Evolutionary conservation across 1,140 invertebrate species (phyloP), one percentile per base, ranked within the genome.

Genomic region (Drosophila rhopaloa): DNA sequence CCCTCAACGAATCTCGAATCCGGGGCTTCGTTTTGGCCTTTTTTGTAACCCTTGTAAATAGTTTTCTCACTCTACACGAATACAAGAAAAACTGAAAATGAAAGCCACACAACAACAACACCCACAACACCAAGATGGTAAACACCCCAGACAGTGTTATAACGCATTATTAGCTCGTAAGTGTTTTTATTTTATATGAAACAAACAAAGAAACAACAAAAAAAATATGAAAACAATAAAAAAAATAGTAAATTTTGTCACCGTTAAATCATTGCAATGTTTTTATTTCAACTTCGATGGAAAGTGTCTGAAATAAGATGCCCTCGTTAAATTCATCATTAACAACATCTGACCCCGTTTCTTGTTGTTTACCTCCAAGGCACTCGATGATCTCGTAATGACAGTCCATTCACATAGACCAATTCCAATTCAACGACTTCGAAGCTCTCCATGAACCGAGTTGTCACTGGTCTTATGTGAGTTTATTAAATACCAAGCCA

Each of bases 161-260:
- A 91, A 91, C 89, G 89, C 89, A 91, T 91, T 90, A 81, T 81
- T 91, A 91, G 90, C 55, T 66, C 37, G 68, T 92, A 92, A 92
- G 91, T 92, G 91, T 91, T 91, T 91, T 91, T 91, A 91, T 91
- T 90, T 90, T 90, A 89, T 81, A 91, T 92, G 90, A 91, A 91
- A 91, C 90, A 91, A 91, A 91, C 90, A 91, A 91, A 91, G 84
- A 91, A 91, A 91, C 84, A 91, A 91, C 90, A 91, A 91, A 91
- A 91, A 91, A 91, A 85, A 71, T 83, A 77, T 85, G 85, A 91
- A 91, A 91, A 91, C 62, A 90, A 91, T 88, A 90, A 91, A 92
- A 92, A 92, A 92, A 92, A 92, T 92, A 92, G 91, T 88, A 92
- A 92, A 92, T 92, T 92, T 92, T 92, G 91, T 92, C 91, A 92